Evolutionary conservation across 2,888 invertebrate species (phyloP).

Genomic region (Synergus japonicus): DNA sequence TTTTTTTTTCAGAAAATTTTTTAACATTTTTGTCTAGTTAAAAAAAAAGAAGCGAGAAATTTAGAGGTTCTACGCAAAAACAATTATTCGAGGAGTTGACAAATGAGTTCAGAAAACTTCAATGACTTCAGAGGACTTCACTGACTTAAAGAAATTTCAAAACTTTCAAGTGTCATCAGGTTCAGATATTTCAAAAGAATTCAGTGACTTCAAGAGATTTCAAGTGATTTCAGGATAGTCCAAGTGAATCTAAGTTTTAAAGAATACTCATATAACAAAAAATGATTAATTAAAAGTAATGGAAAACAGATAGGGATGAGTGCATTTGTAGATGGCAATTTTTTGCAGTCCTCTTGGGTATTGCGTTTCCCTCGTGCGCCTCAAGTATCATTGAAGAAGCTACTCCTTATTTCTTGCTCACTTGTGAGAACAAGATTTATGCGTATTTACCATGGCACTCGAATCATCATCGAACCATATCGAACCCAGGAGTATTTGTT

Average conservation of each 20-base stretch:
- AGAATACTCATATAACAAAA: background rate
- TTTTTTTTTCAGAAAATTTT: background rate
- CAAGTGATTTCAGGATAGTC: no score
- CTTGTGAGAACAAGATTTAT: slow-evolving; percentile 38
- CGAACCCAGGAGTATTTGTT: slow-evolving; percentile 41
- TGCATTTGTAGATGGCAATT: slow-evolving; percentile 13
- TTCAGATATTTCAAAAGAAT: no score
- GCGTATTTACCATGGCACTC: slow-evolving; percentile 31
- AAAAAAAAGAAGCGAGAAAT: no score
- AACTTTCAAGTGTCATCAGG: no score
- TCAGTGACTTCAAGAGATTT: no score
- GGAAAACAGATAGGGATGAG: slow-evolving; percentile 17
- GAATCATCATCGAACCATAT: slow-evolving; percentile 41
- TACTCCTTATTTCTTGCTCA: background rate
- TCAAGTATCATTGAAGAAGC: slow-evolving; percentile 15
- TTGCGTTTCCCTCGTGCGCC: slow-evolving; percentile 26
- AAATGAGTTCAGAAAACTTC: no score
- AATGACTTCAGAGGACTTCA: no score
- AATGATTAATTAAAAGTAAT: slow-evolving; percentile 10
- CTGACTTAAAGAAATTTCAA: no score
- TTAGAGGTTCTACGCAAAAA: no score
- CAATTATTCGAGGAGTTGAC: no score
- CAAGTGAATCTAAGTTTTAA: background rate
- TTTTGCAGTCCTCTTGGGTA: slow-evolving; percentile 2
- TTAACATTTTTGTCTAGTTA: no score